Base-by-base conservation (phyloP, 2,113 vertebrate species). In the Clarias batrachus region DNA sequence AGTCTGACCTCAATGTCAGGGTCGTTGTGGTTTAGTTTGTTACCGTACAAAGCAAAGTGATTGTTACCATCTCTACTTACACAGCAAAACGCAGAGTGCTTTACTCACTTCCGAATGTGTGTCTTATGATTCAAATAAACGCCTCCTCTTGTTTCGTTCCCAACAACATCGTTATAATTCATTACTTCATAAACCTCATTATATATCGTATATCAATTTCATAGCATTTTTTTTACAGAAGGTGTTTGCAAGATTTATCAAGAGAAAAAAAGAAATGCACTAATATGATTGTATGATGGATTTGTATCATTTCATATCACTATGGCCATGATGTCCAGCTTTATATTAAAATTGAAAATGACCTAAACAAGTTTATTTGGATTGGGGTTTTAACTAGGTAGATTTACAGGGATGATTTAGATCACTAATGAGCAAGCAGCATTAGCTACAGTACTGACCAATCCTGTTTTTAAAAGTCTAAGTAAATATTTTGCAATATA, bases 211-310 rank as follows among this genome's bases (percentile, higher is more conserved):
- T 37, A 37, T 37, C 33, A 37, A 37, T 37, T 37, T 37, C 33
- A 37, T 54, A 17, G 90, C 86, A 91, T 37, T 86, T 91, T 86
- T 91, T 90, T 87, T 89, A 52, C 89, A 91, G 90, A 90, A 92
- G 91, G 88, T 88, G 54, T 85, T 86, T 85, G 81, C 82, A 85
- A 87, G 91, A 89, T 91, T 86, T 88, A 84, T 81, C 70, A 63
- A 84, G 89, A 82, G 88, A 87, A 90, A 84, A 89, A 68, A 68
- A 33, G 30, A 68, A 14, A 70, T 33, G 1, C 14, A 17, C n/a
- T 33, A 70, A 33, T 30, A 68, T 14, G 27, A 30, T 0, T 0
- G 3, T 68, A 30, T 13, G 4, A 30, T 37, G 19, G 68, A 16
- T 33, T 71, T 70, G 27, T 41, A 41, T 17, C 27, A 6, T 33